These are phyloP conservation scores for Elegia similella DNA, from an alignment of 2,888 invertebrate species.

Conservation along the genomic window DNA sequence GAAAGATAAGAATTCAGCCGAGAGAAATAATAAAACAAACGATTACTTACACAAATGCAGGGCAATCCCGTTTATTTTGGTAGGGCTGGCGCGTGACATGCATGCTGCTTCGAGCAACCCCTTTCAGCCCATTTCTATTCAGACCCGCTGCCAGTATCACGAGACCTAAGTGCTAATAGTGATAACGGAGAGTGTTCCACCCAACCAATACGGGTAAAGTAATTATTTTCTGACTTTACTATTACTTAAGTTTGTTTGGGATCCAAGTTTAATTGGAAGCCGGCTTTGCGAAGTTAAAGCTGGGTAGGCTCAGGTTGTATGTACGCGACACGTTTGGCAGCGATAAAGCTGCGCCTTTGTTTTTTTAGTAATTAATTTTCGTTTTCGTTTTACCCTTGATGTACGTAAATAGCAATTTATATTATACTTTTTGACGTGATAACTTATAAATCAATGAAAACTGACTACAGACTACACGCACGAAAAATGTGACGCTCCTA, in stretches of 20 bases:
- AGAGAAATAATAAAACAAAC: constrained; percentile 57
- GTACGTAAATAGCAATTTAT: too few species aligned
- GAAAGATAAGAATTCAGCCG: constrained; percentile 31
- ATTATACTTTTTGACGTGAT: too few species aligned
- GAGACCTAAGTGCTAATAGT: constrained; percentile 64
- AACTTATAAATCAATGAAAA: too few species aligned
- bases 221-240: constrained; percentile 41
- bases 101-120: constrained; percentile 45
- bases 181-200: constrained; percentile 50
- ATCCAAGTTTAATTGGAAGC: constrained; percentile 17
- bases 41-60: constrained; percentile 55
- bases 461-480: too few species aligned
- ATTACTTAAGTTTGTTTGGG: constrained; percentile 19
- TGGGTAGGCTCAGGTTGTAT: constrained; percentile 9
- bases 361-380: not conserved
- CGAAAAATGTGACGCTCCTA: too few species aligned
- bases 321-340: not conserved
- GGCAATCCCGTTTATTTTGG: constrained; percentile 48
- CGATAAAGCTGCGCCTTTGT: not conserved
- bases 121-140: constrained; percentile 67
- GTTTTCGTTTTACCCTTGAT: not conserved
- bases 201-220: constrained; percentile 39
- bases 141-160: constrained; percentile 40
- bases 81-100: constrained; percentile 55
- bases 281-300: constrained; percentile 13